Evolutionary conservation across 1,140 invertebrate genomes (phyloP).

Genomic region (Brachionus asplanchnoidis): DNA sequence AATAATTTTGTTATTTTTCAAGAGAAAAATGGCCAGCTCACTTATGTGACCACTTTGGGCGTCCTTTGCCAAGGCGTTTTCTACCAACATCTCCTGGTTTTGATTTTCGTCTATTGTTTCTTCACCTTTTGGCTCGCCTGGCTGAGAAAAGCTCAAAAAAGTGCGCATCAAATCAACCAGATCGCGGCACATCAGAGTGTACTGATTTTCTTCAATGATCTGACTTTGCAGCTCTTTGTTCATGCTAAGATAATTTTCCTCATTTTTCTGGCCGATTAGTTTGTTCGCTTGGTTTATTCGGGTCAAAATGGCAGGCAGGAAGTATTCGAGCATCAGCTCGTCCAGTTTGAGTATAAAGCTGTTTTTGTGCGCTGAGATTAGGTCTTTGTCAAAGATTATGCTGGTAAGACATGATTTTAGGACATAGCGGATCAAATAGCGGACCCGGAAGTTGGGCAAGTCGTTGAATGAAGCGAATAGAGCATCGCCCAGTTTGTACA

Average conservation of each 20-base stretch:
- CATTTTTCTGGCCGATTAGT: not conserved
- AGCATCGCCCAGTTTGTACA: conserved; percentile 8
- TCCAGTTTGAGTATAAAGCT: conserved; percentile 4
- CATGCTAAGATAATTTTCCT: not conserved
- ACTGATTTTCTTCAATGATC: conserved; percentile 36
- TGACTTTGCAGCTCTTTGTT: conserved; percentile 21
- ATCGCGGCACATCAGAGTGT: conserved; percentile 24
- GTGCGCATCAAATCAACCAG: not conserved
- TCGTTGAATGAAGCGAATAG: conserved; percentile 20
- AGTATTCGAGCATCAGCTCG: conserved; percentile 20
- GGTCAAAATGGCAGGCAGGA: conserved; percentile 11
- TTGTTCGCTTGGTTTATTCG: not conserved
- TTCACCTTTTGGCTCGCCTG: not conserved
- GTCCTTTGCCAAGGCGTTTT: not conserved
- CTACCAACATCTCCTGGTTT: not conserved
- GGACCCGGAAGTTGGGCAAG: conserved; percentile 20
- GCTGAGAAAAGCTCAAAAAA: not conserved
- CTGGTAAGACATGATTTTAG: conserved; percentile 11
- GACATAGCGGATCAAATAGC: conserved; percentile 25
- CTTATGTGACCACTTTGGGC: not conserved
- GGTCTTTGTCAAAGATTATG: not conserved
- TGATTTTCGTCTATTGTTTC: not conserved
- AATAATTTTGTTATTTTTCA: conserved; percentile 11
- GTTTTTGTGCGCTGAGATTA: not conserved
- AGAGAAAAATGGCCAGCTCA: conserved; percentile 25